Conservation (phyloP, 37 sponge, comb jelly and placozoan species). For the Oopsacas minuta region DNA sequence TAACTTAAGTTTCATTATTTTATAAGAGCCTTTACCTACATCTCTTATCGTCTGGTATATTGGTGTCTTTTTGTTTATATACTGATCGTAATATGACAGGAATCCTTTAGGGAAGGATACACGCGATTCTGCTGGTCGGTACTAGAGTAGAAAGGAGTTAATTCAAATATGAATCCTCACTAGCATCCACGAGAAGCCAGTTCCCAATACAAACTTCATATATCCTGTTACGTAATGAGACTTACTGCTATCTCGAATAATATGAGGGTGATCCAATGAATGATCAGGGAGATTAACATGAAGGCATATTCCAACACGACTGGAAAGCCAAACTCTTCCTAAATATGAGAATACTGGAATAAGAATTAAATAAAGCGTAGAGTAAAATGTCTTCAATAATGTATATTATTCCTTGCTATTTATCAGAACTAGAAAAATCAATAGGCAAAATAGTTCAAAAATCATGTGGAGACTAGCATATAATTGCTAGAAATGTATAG, state of each 20-base stretch:
- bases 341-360: too few species aligned
- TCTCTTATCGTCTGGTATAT: background rate
- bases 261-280: background rate
- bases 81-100: conserved; percentile 4
- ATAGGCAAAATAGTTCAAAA: too few species aligned
- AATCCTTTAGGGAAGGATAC: background rate
- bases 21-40: background rate
- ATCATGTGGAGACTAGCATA: too few species aligned
- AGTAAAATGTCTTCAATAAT: too few species aligned
- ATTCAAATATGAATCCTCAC: background rate
- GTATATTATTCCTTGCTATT: too few species aligned
- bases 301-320: conserved; percentile 14
- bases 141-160: background rate
- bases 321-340: background rate
- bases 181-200: too few species aligned
- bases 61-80: background rate
- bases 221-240: background rate
- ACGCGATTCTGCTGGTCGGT: background rate
- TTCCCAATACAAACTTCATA: background rate
- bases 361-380: too few species aligned
- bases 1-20: background rate
- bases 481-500: too few species aligned
- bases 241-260: background rate
- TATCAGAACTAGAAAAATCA: too few species aligned
- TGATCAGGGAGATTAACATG: background rate